Conservation (phyloP, 2,113 vertebrate genomes). For the Charina bottae region DNA sequence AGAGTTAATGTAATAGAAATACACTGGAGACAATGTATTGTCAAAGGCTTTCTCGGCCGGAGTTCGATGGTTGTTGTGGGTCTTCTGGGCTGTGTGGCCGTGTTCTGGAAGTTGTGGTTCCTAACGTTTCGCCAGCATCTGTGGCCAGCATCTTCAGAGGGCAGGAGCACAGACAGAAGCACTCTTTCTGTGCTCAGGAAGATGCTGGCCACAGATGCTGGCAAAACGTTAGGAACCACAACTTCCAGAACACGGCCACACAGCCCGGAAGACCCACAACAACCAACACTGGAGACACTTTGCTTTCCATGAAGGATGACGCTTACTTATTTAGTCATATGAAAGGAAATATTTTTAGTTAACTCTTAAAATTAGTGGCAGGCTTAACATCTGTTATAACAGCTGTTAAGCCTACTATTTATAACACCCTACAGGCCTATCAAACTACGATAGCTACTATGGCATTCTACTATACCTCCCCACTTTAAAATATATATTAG, state of each 20-base stretch:
- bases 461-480: not conserved
- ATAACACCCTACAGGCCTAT: constrained; percentile 10
- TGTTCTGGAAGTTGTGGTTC: too few species aligned
- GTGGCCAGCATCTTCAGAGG: too few species aligned
- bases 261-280: too few species aligned
- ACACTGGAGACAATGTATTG: not conserved
- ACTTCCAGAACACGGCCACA: too few species aligned
- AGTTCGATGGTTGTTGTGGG: too few species aligned
- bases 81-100: too few species aligned
- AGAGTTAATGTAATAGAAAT: not conserved
- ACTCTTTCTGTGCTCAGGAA: too few species aligned
- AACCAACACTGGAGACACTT: not conserved
- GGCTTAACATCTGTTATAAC: constrained; percentile 4
- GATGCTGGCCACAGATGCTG: too few species aligned
- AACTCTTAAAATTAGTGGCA: constrained; percentile 18
- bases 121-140: too few species aligned
- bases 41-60: too few species aligned
- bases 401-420: constrained; percentile 3
- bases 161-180: too few species aligned
- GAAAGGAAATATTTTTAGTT: constrained; percentile 24
- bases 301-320: not conserved
- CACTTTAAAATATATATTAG: not conserved
- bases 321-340: not conserved
- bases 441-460: not conserved
- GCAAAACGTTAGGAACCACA: too few species aligned